A percentile compares a stretch with the other conserved stretches of the same genome.
Evolutionary conservation across 2,888 invertebrate genomes (phyloP).

Genomic region (Emesis furor): DNA sequence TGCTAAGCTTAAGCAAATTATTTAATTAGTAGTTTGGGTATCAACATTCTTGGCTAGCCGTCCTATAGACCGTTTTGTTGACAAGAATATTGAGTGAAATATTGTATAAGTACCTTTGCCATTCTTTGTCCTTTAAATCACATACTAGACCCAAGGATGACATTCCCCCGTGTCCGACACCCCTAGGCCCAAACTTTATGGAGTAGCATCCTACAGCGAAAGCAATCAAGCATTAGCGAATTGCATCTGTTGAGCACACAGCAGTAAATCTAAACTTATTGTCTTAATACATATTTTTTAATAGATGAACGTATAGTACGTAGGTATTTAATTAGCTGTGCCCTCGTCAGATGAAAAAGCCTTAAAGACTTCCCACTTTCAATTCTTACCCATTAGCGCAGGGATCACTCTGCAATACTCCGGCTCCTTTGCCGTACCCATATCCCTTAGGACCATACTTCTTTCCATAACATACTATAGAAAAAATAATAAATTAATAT

Average conservation of each 20-base stretch:
- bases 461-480: constrained; percentile 98
- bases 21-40: constrained; percentile 75
- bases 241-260: constrained; percentile 85
- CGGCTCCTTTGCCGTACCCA: constrained; percentile 99
- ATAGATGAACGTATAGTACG: too few species aligned
- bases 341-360: constrained; percentile 86
- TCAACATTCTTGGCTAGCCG: constrained; percentile 70
- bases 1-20: constrained; percentile 65
- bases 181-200: constrained; percentile 98
- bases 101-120: constrained; percentile 93
- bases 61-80: constrained; percentile 80
- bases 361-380: constrained; percentile 76
- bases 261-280: constrained; percentile 64
- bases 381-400: constrained; percentile 95
- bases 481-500: constrained; percentile 82
- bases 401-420: constrained; percentile 97
- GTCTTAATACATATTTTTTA: too few species aligned
- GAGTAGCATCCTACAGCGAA: constrained; percentile 97
- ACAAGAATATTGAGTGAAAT: constrained; percentile 76
- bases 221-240: constrained; percentile 87
- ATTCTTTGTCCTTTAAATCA: constrained; percentile 95
- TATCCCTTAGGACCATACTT: constrained; percentile 99
- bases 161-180: constrained; percentile 98
- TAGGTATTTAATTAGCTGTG: constrained; percentile 80
- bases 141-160: constrained; percentile 96